Evolutionary conservation across 2,113 vertebrate species (phyloP).

Genomic region (Etheostoma cragini): DNA sequence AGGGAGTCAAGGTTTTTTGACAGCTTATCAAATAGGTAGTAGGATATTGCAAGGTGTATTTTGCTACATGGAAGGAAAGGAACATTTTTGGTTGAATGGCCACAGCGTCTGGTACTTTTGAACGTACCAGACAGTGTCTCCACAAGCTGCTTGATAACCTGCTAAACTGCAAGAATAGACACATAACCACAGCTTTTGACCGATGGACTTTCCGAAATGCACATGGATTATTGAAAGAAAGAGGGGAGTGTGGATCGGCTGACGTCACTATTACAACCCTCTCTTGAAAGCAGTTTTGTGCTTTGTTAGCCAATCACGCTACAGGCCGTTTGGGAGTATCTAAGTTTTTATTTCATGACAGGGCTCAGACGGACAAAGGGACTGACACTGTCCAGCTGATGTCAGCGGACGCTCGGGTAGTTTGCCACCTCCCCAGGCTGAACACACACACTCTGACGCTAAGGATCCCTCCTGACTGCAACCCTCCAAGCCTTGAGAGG

Average conservation of each 20-base stretch:
- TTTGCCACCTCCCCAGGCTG: constrained; percentile 87
- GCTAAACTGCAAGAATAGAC: constrained; percentile 12
- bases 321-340: constrained; percentile 36
- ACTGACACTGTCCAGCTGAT: constrained; percentile 74
- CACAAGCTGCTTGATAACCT: constrained; percentile 12
- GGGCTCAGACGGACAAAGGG: constrained; percentile 79
- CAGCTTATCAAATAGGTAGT: constrained; percentile 22
- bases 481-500: constrained; percentile 76
- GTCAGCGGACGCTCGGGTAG: constrained; percentile 80
- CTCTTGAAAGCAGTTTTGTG: constrained; percentile 12
- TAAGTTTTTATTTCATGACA: constrained; percentile 77
- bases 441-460: constrained; percentile 89
- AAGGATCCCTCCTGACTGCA: constrained; percentile 67
- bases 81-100: neutral
- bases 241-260: constrained; percentile 28
- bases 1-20: constrained; percentile 10
- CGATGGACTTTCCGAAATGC: neutral
- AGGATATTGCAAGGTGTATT: constrained; percentile 1
- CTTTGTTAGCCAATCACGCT: constrained; percentile 33
- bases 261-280: constrained; percentile 56
- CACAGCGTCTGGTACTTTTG: constrained; percentile 14
- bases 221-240: constrained; percentile 23
- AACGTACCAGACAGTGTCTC: constrained; percentile 14
- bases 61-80: neutral
- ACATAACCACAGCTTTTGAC: constrained; percentile 19